phyloP scores from a whole-genome alignment of 2,888 invertebrate species.

The Patella pellucida region DNA sequence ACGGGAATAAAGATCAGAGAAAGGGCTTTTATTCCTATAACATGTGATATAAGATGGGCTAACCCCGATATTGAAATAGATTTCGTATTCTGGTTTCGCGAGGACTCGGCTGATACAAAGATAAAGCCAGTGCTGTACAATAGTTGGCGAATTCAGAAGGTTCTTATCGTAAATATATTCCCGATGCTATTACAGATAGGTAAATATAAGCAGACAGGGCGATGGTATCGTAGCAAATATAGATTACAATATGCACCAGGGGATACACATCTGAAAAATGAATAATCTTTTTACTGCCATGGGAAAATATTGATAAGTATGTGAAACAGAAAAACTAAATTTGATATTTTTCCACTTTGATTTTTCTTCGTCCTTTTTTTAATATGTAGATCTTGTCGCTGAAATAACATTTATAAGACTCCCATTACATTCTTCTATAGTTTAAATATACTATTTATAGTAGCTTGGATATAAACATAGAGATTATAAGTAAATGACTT shows the following conservation, averaged over 20 bases:
- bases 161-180: constrained; percentile 7
- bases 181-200: constrained; percentile 10
- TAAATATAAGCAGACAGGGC: constrained; percentile 5
- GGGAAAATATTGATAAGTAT: constrained; percentile 11
- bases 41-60: too few species aligned
- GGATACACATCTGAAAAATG: constrained; percentile 10
- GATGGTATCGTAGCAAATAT: constrained; percentile 6
- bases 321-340: constrained; percentile 7
- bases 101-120: background rate
- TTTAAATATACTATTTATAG: too few species aligned
- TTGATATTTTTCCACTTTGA: constrained; percentile 10
- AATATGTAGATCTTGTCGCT: too few species aligned
- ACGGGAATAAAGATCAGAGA: too few species aligned
- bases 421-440: too few species aligned
- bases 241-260: constrained; percentile 11
- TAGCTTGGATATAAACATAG: too few species aligned
- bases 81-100: background rate
- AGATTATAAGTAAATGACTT: too few species aligned
- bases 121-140: background rate
- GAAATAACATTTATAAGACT: too few species aligned
- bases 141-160: constrained; percentile 11
- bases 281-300: constrained; percentile 10
- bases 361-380: background rate
- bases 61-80: too few species aligned
- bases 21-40: too few species aligned